phyloP scores from a whole-genome alignment of 1,140 invertebrate genomes.

The Zaprionus ornatus region DNA sequence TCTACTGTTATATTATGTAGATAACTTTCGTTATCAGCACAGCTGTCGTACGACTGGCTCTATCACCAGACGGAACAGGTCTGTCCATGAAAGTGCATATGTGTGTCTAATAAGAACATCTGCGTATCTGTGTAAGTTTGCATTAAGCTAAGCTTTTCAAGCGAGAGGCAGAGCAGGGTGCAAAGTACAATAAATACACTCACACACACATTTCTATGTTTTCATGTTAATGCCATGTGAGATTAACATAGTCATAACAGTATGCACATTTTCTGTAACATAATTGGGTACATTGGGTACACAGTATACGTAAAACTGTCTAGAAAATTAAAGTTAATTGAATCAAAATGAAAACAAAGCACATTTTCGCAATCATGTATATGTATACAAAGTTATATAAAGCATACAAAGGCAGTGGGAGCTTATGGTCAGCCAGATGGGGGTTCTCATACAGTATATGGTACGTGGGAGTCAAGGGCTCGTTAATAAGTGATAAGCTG shows the following conservation, averaged over 20 bases:
- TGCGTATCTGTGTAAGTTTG: background rate
- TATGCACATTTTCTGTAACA: background rate
- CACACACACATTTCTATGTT: background rate
- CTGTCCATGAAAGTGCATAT: background rate
- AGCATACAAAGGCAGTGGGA: background rate
- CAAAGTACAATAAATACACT: constrained; percentile 64
- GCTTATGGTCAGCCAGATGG: background rate
- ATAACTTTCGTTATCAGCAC: constrained; percentile 56
- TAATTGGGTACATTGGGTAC: background rate
- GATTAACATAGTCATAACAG: background rate
- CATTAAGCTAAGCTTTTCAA: constrained; percentile 57
- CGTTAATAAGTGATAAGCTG: constrained; percentile 40
- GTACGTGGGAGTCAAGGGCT: constrained; percentile 12
- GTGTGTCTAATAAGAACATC: background rate
- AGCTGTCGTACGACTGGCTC: constrained; percentile 33
- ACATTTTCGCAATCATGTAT: background rate
- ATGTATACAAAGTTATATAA: constrained; percentile 3
- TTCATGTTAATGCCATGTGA: background rate
- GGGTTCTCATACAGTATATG: background rate
- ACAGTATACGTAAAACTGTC: background rate
- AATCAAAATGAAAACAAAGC: background rate
- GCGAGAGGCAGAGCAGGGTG: constrained; percentile 16
- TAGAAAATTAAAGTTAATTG: background rate
- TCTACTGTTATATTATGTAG: constrained; percentile 21
- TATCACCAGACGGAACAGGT: constrained; percentile 37